Conservation (phyloP, 2,888 invertebrate species). For the Stenichneumon culpator region DNA sequence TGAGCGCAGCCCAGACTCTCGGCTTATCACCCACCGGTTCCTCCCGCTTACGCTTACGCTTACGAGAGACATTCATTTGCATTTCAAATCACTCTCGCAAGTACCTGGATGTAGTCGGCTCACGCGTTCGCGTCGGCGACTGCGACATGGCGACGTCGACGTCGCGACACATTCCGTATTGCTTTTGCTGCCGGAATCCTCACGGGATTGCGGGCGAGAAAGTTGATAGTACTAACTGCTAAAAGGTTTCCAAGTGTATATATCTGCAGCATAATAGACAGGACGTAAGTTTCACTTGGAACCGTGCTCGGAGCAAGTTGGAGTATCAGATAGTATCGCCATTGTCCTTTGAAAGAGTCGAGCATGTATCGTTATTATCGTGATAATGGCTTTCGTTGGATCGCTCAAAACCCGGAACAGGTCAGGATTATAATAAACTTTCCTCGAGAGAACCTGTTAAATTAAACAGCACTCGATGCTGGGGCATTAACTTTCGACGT, state of each 20-base stretch:
- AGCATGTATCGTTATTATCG: not conserved
- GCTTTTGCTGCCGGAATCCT: conserved; percentile 54
- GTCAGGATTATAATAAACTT: conserved; percentile 55
- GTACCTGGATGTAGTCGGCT: conserved; percentile 65
- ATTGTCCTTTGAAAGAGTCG: not conserved
- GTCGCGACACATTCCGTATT: conserved; percentile 55
- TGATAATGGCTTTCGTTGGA: not conserved
- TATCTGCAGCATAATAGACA: not conserved
- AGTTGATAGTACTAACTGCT: conserved; percentile 34
- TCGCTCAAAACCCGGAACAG: not conserved
- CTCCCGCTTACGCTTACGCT: conserved; percentile 61
- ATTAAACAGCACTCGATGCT: not conserved
- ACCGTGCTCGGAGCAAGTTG: not conserved
- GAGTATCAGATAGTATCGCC: not conserved
- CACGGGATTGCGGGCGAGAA: conserved; percentile 52
- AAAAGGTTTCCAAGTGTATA: not conserved
- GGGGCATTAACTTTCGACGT: no score
- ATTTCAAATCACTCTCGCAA: conserved; percentile 76
- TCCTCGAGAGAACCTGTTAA: conserved; percentile 21
- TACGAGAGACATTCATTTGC: conserved; percentile 79
- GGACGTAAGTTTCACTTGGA: not conserved
- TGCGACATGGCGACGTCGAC: conserved; percentile 47
- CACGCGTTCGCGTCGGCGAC: conserved; percentile 49
- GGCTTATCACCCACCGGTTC: conserved; percentile 55
- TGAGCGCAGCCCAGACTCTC: conserved; percentile 37